phyloP scores from a whole-genome alignment of 1,140 invertebrate species.

The Drosophila paulistorum region DNA sequence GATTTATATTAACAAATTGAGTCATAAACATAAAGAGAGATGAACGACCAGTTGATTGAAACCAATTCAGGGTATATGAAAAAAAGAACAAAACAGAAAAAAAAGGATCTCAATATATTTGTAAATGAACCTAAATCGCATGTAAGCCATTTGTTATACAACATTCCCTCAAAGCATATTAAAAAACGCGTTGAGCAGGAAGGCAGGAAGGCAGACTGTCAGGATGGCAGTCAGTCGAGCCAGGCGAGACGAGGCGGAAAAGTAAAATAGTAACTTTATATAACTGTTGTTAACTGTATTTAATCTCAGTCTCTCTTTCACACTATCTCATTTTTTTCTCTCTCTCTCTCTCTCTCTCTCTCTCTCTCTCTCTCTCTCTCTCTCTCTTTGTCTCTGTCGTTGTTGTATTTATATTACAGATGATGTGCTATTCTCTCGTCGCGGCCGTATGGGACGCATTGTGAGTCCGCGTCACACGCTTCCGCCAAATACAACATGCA shows the following conservation, averaged over 20 bases:
- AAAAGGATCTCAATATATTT: slow-evolving; percentile 16
- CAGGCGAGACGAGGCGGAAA: not conserved
- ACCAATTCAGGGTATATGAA: not conserved
- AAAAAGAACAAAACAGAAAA: not conserved
- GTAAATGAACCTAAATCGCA: slow-evolving; percentile 77
- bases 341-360: not conserved
- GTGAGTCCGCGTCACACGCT: slow-evolving; percentile 92
- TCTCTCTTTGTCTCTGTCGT: slow-evolving; percentile 11
- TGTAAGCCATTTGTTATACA: slow-evolving; percentile 75
- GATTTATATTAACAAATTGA: no score
- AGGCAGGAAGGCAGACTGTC: slow-evolving; percentile 27
- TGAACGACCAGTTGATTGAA: no score
- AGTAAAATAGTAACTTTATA: slow-evolving; percentile 12
- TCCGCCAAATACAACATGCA: slow-evolving; percentile 93
- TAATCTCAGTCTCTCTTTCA: slow-evolving; percentile 51
- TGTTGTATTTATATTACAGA: slow-evolving; percentile 54
- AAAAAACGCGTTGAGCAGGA: slow-evolving; percentile 53
- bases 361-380: not conserved
- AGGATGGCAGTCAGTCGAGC: slow-evolving; percentile 2
- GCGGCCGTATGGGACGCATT: slow-evolving; percentile 86
- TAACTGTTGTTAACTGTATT: slow-evolving; percentile 20
- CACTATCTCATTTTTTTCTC: slow-evolving; percentile 21
- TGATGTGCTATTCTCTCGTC: slow-evolving; percentile 84
- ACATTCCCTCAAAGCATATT: slow-evolving; percentile 72
- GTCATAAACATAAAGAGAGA: not conserved